A percentile compares a stretch with the other conserved stretches of the same genome.
These are phyloP conservation scores for Pseudobourletiella spinata DNA, from an alignment of 1,140 invertebrate genomes.

Conservation along the genomic window DNA sequence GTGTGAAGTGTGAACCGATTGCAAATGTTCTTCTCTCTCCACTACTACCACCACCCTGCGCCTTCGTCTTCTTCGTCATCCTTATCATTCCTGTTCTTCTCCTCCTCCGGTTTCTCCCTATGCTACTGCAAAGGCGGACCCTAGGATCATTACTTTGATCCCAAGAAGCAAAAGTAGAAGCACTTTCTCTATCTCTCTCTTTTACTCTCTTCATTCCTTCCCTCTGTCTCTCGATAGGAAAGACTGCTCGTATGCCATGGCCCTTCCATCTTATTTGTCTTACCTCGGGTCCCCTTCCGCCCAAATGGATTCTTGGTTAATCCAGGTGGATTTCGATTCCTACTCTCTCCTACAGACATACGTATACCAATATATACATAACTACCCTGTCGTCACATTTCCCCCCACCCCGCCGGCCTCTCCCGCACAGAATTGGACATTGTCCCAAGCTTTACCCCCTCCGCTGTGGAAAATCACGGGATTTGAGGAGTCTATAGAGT, in stretches of 20 bases:
- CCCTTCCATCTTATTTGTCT: constrained; percentile 1
- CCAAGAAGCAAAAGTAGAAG: not conserved
- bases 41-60: not conserved
- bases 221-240: not conserved
- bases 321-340: constrained; percentile 6
- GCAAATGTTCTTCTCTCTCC: not conserved
- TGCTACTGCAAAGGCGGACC: no score
- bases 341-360: not conserved
- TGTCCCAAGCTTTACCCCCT: no score
- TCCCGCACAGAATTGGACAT: no score
- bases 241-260: not conserved
- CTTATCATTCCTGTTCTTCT: no score
- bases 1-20: constrained; percentile 11
- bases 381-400: no score
- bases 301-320: constrained; percentile 4
- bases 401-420: no score
- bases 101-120: no score
- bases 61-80: no score
- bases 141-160: no score
- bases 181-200: not conserved
- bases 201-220: not conserved
- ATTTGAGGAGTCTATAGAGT: no score
- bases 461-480: no score
- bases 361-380: no score
- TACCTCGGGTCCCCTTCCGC: not conserved